Percentiles rank a stretch among this genome's conserved stretches.
Conservation (phyloP, 2,888 invertebrate genomes). For the Fabriciana adippe region DNA sequence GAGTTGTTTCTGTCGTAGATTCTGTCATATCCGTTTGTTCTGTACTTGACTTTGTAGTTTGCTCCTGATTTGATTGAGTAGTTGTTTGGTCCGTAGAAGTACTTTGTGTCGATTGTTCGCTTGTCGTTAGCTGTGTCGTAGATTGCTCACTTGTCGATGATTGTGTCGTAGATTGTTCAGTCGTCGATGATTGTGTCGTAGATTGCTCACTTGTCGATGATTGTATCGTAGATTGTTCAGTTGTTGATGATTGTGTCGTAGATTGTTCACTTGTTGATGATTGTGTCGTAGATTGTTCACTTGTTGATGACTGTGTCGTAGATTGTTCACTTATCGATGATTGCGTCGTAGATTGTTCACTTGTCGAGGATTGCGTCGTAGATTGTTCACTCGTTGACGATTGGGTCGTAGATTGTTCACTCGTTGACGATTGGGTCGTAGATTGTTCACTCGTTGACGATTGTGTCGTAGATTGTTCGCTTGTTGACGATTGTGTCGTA, state of each 20-base stretch:
- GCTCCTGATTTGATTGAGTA: constrained; percentile 23
- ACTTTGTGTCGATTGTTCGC: constrained; percentile 33
- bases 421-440: constrained; percentile 41
- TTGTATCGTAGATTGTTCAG: constrained; percentile 41
- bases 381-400: constrained; percentile 38
- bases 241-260: constrained; percentile 28
- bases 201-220: constrained; percentile 42
- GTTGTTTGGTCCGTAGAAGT: constrained; percentile 37
- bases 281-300: constrained; percentile 15
- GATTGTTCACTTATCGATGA: constrained; percentile 18
- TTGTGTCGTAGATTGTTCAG: constrained; percentile 37
- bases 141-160: constrained; percentile 36
- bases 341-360: constrained; percentile 43
- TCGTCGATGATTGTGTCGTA: constrained; percentile 39
- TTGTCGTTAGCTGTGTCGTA: no score
- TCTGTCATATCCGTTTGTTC: constrained; percentile 29
- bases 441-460: constrained; percentile 43
- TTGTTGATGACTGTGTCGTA: constrained; percentile 42
- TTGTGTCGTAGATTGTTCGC: constrained; percentile 40
- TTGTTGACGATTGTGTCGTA: constrained; percentile 41
- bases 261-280: neutral
- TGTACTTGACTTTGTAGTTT: constrained; percentile 44
- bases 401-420: constrained; percentile 35
- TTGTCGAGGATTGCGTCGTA: constrained; percentile 41
- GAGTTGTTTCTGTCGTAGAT: constrained; percentile 43